Evolutionary conservation across 1,140 invertebrate species (phyloP).

Genomic region (Polypedilum vanderplanki): DNA sequence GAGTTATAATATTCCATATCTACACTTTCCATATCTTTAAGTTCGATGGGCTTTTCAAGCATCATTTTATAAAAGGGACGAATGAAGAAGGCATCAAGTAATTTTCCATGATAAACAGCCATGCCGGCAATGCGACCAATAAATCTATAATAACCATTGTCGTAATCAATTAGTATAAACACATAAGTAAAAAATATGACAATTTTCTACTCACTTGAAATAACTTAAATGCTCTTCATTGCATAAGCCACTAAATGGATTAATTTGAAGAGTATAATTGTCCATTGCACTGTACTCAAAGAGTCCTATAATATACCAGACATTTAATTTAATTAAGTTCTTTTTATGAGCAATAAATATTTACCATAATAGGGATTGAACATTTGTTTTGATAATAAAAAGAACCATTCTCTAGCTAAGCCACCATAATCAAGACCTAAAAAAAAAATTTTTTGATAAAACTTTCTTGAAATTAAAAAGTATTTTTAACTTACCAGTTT

Average conservation of each 20-base stretch:
- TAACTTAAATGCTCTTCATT: conserved; percentile 97
- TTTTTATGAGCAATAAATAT: too few relatives aligned
- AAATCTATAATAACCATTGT: conserved; percentile 54
- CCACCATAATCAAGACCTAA: conserved; percentile 80
- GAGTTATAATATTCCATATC: conserved; percentile 99
- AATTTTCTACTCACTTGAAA: conserved; percentile 61
- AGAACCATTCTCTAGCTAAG: conserved; percentile 96
- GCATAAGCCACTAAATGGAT: conserved; percentile 92
- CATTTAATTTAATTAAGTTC: too few relatives aligned
- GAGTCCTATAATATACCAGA: conserved; percentile 46
- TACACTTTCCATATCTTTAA: conserved; percentile 97
- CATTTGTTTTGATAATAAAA: conserved; percentile 97
- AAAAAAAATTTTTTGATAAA: neutral
- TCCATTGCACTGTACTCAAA: conserved; percentile 99
- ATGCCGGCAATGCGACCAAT: conserved; percentile 96
- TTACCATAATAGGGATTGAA: conserved; percentile 97
- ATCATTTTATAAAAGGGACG: conserved; percentile 99
- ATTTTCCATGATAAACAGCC: conserved; percentile 97
- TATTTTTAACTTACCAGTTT: conserved; percentile 61
- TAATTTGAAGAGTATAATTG: conserved; percentile 98
- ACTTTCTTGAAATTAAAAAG: neutral
- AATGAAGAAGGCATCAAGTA: conserved; percentile 97
- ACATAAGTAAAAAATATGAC: neutral
- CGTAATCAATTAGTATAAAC: neutral
- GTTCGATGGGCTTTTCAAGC: conserved; percentile 85